Evolutionary conservation across 2,797 vertebrate genomes (phyloP).

Genomic region (Esox masquinongy): DNA sequence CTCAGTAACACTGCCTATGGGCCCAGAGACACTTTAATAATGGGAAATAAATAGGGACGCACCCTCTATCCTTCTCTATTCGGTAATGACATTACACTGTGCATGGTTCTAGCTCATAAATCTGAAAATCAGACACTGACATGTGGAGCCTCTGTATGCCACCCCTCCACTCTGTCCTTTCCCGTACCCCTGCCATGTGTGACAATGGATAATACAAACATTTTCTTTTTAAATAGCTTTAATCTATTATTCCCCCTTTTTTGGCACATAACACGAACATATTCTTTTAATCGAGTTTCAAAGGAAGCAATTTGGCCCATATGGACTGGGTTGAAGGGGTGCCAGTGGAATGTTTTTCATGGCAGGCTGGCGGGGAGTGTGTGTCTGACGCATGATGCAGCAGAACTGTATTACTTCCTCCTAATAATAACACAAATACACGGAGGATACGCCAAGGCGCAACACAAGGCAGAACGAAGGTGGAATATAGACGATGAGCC

Average conservation of each 20-base stretch:
- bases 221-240: constrained; percentile 29
- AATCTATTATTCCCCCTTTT: constrained; percentile 20
- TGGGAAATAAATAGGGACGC: no score
- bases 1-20: no score
- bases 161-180: constrained; percentile 18
- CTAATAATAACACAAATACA: constrained; percentile 18
- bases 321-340: constrained; percentile 20
- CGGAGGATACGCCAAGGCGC: constrained; percentile 11
- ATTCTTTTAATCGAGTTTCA: constrained; percentile 43
- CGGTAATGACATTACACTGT: neutral
- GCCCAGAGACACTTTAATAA: no score
- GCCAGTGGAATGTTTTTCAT: constrained; percentile 48
- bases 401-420: constrained; percentile 25
- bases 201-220: constrained; percentile 25
- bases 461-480: constrained; percentile 7
- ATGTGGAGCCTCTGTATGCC: constrained; percentile 37
- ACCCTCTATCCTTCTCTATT: no score
- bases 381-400: constrained; percentile 28
- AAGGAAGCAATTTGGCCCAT: constrained; percentile 35
- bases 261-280: constrained; percentile 29
- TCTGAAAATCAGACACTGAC: neutral
- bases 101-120: neutral
- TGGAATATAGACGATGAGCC: neutral
- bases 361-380: neutral
- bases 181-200: neutral